Conservation (phyloP, 2,888 invertebrate genomes). For the Thera obeliscata region DNA sequence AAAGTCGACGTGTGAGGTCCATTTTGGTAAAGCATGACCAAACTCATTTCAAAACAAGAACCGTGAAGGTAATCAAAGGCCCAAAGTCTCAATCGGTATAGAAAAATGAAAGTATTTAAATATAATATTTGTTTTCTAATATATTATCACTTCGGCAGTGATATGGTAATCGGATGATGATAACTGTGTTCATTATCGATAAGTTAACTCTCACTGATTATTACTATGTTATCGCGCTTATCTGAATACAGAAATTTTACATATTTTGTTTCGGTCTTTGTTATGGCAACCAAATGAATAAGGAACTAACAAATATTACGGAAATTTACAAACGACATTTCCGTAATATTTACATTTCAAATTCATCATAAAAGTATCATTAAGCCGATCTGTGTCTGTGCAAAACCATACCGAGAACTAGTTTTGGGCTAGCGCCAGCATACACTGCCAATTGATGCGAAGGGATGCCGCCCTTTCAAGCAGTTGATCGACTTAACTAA, state of each 20-base stretch:
- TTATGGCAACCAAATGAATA: constrained; percentile 6
- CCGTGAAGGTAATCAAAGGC: neutral
- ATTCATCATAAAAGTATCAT: constrained; percentile 54
- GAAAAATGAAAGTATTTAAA: constrained; percentile 45
- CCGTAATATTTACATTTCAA: neutral
- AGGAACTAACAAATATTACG: neutral
- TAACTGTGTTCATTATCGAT: constrained; percentile 58
- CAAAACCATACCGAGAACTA: constrained; percentile 61
- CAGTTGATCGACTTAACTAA: constrained; percentile 54
- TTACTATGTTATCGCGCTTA: constrained; percentile 43
- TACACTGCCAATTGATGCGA: constrained; percentile 67
- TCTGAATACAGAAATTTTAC: constrained; percentile 40
- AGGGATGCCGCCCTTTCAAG: constrained; percentile 60
- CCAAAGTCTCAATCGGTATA: constrained; percentile 24
- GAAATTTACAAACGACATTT: neutral
- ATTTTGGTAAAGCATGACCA: neutral
- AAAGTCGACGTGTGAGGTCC: constrained; percentile 8
- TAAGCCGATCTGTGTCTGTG: constrained; percentile 51
- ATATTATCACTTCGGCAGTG: constrained; percentile 61
- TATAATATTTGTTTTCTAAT: constrained; percentile 53
- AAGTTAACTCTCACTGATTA: constrained; percentile 52
- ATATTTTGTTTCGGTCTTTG: constrained; percentile 1
- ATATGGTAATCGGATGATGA: constrained; percentile 71
- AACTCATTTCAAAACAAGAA: constrained; percentile 8
- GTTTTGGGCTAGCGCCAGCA: constrained; percentile 69